Evolutionary conservation across 1,140 invertebrate genomes (phyloP), one percentile per base, ranked within the genome.

Genomic region (Drepana arcuata): DNA sequence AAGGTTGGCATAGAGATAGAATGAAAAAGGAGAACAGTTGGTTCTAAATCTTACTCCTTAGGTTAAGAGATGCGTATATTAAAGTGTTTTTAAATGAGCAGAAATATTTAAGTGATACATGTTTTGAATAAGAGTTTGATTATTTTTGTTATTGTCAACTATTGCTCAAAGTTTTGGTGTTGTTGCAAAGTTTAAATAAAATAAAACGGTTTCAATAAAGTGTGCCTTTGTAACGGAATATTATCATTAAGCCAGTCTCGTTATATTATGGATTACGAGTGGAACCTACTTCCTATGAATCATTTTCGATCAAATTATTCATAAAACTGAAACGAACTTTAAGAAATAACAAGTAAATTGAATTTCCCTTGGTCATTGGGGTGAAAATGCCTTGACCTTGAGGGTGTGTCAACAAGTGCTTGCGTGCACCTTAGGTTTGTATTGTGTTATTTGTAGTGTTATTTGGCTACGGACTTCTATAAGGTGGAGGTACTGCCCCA

Each of bases 21-120:
- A 61, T 77, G 52, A 77, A 78, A 48, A 79, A 78, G 31, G 78
- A 82, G 47, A 82, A 82, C 46, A 79, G 69, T 57, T 82, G 78
- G 78, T 82, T 82, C 50, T 81, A 56, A 56, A 28, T 26, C 24
- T 25, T 35, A 31, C 25, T 31, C 25, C 16, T 25, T 46, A 46
- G 36, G 16, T 18, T 53, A 51, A 54, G 40, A 48, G 36, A 26
- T 2, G 4, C 10, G 2, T 6, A 26, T 26, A 10, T 7, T 26
- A 10, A 26, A 4, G n/a, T 6, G n/a, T 59, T 51, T 15, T 48
- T 55, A 34, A 41, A 49, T 40, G 33, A 53, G 50, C 34, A 27
- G 34, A 43, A 30, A 25, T 35, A 14, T 39, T 38, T 54, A 44
- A 44, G 34, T 39, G 30, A 48, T 35, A 16, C 12, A 21, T 36